phyloP scores from a whole-genome alignment of 2,113 vertebrate species.

The Casuarius casuarius region DNA sequence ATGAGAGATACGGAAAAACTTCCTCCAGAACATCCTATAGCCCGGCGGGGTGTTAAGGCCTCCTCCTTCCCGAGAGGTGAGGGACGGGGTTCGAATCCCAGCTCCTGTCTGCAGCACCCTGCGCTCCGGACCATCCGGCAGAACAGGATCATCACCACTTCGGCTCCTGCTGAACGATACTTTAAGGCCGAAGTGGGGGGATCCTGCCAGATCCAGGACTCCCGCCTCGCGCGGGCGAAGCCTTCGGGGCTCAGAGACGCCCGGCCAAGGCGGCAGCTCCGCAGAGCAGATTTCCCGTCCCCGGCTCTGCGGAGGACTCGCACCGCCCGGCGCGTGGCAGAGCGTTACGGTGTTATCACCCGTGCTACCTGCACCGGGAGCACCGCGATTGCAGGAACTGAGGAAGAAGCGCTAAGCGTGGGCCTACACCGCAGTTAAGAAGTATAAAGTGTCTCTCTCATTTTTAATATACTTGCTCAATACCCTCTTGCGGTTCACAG shows the following conservation, averaged over 20 bases:
- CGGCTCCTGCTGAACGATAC: fast-evolving
- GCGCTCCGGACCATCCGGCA: fast-evolving
- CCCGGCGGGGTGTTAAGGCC: fast-evolving
- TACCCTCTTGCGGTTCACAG: fast-evolving
- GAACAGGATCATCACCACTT: fast-evolving
- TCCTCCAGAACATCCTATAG: background rate
- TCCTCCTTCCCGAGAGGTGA: background rate
- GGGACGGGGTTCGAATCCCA: background rate
- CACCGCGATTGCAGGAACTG: fast-evolving
- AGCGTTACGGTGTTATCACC: fast-evolving
- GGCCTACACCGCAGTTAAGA: fast-evolving
- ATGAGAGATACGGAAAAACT: fast-evolving
- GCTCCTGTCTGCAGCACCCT: fast-evolving
- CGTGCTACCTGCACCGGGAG: fast-evolving
- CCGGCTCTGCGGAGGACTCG: background rate
- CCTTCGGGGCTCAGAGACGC: fast-evolving
- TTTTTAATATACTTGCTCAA: fast-evolving
- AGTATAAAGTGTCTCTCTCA: fast-evolving
- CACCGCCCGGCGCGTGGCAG: fast-evolving
- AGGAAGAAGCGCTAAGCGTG: fast-evolving
- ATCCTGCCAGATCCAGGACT: fast-evolving
- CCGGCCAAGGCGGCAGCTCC: no score
- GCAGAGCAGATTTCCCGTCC: background rate
- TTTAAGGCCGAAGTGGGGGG: fast-evolving
- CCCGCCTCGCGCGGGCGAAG: background rate